A percentile compares a stretch with the other conserved stretches of the same genome.
These are phyloP conservation scores for Gallirallus australis DNA, from an alignment of 2,797 vertebrate genomes.

Conservation along the genomic window DNA sequence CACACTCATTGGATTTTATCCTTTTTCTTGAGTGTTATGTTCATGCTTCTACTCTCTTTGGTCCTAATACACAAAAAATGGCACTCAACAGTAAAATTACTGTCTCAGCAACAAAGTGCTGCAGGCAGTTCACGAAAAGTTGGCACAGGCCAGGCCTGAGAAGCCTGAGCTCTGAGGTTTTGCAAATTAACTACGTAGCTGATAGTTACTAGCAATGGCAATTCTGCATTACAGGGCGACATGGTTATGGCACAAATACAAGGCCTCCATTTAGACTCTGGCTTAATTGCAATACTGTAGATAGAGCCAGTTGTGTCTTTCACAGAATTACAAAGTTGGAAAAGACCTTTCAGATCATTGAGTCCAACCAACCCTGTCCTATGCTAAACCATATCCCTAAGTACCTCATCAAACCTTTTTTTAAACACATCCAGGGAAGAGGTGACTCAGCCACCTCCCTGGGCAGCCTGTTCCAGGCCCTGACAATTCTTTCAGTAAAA, in stretches of 20 bases:
- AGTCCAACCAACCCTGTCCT: too few species aligned
- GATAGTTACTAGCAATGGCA: neutral
- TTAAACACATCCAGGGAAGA: too few species aligned
- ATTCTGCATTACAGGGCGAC: too few species aligned
- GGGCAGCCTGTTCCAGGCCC: too few species aligned
- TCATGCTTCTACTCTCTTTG: neutral
- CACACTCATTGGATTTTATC: neutral
- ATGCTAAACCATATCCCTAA: too few species aligned
- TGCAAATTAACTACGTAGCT: too few species aligned
- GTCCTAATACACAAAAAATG: neutral
- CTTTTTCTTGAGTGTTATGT: neutral
- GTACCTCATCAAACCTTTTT: too few species aligned
- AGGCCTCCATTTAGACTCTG: neutral
- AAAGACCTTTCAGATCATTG: too few species aligned
- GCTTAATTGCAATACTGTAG: neutral
- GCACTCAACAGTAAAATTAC: neutral
- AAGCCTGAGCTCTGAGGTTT: neutral
- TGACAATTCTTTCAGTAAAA: too few species aligned
- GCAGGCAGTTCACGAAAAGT: neutral
- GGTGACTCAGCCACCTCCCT: too few species aligned
- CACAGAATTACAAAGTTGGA: too few species aligned
- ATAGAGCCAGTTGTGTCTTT: neutral
- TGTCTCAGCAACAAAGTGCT: neutral
- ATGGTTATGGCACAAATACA: neutral
- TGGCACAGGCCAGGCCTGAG: neutral